Evolutionary conservation across 2,797 vertebrate genomes (phyloP), one percentile per base, ranked within the genome.

Genomic region (Acipenser transmontanus): DNA sequence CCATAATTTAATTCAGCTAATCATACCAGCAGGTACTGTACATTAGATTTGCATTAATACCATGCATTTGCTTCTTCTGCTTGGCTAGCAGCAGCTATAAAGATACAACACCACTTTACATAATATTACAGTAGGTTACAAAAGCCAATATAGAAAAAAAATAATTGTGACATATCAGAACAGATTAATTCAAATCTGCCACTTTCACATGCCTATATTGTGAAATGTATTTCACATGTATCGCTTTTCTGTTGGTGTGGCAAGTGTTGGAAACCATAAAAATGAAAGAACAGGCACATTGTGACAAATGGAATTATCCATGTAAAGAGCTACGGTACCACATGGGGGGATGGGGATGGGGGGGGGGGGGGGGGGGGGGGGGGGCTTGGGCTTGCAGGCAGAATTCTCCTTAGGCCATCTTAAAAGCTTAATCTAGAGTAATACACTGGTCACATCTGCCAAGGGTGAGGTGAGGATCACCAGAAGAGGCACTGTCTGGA

Each of bases 21-120:
- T 91, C 88, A 88, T 85, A 88, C 82, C 86, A 88, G 85, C 83
- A 87, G 86, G 83, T 87, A 89, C 84, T 83, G 85, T 88, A 89
- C 85, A 82, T 85, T 87, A 85, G 83, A 89, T 88, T 88, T 90
- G 87, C 87, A 89, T 89, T 90, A 87, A 89, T 88, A 82, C 82
- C 80, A 70, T 80, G 77, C 84, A 85, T 81, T 82, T 85, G 71
- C 81, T 57, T 11, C 54, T n/a, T 57, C 81, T 57, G 54, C 54
- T n/a, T 57, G 54, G 54, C 54, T n/a, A 14, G 54, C 82, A 87
- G 85, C 78, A 82, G 81, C 74, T 84, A 79, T 81, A 62, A 52
- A 61, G 14, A 4, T 13, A 61, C 84, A 69, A 63, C 60, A 78
- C 71, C 71, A 76, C 80, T 81, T 85, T 74, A 73, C 83, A 81